Evolutionary conservation across 2,797 vertebrate genomes (phyloP).

Genomic region (Poeciliopsis gracilis): DNA sequence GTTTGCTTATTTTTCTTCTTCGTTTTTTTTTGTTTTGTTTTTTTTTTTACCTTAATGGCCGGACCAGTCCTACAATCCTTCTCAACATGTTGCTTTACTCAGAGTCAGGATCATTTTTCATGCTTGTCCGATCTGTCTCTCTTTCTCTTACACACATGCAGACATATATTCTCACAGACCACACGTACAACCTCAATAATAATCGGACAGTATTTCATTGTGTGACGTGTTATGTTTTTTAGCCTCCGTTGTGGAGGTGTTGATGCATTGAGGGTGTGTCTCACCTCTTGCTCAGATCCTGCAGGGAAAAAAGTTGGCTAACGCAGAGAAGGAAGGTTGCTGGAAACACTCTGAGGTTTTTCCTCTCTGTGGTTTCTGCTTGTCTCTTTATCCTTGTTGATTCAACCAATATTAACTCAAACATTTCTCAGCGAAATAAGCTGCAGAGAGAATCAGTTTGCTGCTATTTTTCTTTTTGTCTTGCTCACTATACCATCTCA

Average conservation of each 20-base stretch:
- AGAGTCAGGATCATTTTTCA: conserved; percentile 61
- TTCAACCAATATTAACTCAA: conserved; percentile 37
- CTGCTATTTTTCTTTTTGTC: conserved; percentile 33
- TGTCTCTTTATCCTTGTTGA: conserved; percentile 44
- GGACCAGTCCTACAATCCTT: conserved; percentile 89
- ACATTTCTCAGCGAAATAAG: conserved; percentile 21
- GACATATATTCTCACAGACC: conserved; percentile 5
- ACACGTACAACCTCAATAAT: conserved; percentile 25
- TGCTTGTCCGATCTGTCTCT: conserved; percentile 44
- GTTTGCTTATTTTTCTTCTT: conserved; percentile 41
- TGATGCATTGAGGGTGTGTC: conserved; percentile 20
- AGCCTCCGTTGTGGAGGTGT: conserved; percentile 20
- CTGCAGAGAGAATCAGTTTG: conserved; percentile 35
- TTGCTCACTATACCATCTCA: conserved; percentile 14
- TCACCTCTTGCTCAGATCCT: conserved; percentile 45
- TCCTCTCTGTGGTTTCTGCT: conserved; percentile 23
- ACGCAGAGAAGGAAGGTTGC: conserved; percentile 41
- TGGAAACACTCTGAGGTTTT: conserved; percentile 22
- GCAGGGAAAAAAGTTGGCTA: conserved; percentile 42
- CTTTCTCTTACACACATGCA: conserved; percentile 3
- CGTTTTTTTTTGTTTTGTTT: conserved; percentile 65
- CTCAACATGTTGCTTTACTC: conserved; percentile 52
- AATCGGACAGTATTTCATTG: conserved; percentile 64
- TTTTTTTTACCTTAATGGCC: conserved; percentile 91
- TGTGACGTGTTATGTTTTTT: conserved; percentile 32